Evolutionary conservation across 2,113 vertebrate genomes (phyloP), one percentile per base, ranked within the genome.

Genomic region (Setophaga coronata): DNA sequence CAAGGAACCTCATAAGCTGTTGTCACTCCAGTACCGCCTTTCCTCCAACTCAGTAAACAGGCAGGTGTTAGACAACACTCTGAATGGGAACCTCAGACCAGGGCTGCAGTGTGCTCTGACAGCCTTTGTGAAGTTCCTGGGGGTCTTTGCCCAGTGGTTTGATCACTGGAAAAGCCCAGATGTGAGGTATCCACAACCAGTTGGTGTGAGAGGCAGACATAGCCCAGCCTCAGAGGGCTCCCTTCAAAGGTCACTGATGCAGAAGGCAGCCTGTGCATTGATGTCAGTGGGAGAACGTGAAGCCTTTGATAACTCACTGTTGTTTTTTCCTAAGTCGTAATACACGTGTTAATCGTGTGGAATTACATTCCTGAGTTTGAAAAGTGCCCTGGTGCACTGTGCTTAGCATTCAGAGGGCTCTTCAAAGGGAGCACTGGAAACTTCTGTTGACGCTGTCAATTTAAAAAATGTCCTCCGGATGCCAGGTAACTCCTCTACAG

Each of bases 351-450:
- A 45, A 85, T 56, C 1, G 0, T 57, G 38, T 69, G 64, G 65
- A 85, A 91, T 84, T 81, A 74, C 19, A 9, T 82, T 57, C 67
- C 54, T 86, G 72, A 40, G 28, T 80, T 83, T 91, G 85, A 62
- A 79, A 97, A 93, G 67, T 33, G 16, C 45, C 26, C 50, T 53
- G 25, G 19, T 74, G 48, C 38, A 7, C 64, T 91, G 43, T 82
- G 65, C 53, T 83, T 58, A 86, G 62, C 64, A 42, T 82, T 94
- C 65, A 89, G 48, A 92, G 24, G 6, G 31, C 29, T 82, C 50
- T 85, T 95, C 80, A 86, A 83, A 96, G 72, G 53, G 28, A 87
- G 40, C 66, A 64, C 89, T 96, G 65, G 90, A 84, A 94, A 82
- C 74, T 64, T 83, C 70, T 94, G 34, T 89, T 89, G 89, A 89